These are phyloP conservation scores for Tipula unca DNA, from an alignment of 2,888 invertebrate genomes.

Conservation along the genomic window DNA sequence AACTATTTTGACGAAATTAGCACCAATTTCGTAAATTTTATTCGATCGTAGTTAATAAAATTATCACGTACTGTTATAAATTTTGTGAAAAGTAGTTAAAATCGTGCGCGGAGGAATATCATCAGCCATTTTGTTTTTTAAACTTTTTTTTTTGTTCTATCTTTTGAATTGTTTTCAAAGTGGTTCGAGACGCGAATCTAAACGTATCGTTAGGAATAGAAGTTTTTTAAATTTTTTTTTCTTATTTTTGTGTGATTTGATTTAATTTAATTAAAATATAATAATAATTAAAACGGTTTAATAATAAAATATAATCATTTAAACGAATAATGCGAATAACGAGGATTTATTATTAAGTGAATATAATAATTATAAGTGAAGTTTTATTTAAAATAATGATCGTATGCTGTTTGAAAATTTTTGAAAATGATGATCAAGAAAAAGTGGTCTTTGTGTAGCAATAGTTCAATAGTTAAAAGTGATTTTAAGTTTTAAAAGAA, in stretches of 20 bases:
- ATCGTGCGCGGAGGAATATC: background rate
- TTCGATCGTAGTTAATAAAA: background rate
- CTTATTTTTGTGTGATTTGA: background rate
- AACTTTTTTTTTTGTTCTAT: background rate
- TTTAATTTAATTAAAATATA: background rate
- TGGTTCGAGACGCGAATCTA: constrained; percentile 37
- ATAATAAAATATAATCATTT: background rate
- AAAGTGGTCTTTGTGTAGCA: constrained; percentile 16
- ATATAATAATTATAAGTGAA: background rate
- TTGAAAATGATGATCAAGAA: constrained; percentile 2
- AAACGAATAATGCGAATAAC: background rate
- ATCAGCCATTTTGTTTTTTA: constrained; percentile 16
- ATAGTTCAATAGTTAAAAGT: constrained; percentile 16
- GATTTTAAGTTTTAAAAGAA: background rate
- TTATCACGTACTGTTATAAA: background rate
- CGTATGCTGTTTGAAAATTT: background rate
- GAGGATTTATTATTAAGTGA: constrained; percentile 8
- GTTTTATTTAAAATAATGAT: background rate
- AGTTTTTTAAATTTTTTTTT: background rate
- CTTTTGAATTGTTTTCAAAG: constrained; percentile 32
- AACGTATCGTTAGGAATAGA: constrained; percentile 30
- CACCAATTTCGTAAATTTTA: background rate
- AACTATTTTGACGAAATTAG: background rate
- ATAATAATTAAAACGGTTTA: background rate
- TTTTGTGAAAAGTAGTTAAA: background rate